Evolutionary conservation across 2,888 invertebrate genomes (phyloP).

Genomic region (Acleris cristana): DNA sequence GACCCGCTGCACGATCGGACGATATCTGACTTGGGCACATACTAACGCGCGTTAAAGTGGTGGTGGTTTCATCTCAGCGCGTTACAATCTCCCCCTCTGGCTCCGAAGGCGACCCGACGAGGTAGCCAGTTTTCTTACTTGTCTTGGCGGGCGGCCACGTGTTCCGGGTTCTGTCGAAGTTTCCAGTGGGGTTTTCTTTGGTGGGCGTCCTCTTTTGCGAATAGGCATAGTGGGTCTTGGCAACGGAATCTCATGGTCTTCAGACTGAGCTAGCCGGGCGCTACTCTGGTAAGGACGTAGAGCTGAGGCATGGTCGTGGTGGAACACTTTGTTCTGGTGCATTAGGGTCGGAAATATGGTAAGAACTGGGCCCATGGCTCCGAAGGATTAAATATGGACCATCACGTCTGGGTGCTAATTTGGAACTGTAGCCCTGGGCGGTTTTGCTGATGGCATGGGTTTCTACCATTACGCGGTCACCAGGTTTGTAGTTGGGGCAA

Average conservation of each 20-base stretch:
- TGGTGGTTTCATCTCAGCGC: too few relatives aligned
- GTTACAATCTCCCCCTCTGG: too few relatives aligned
- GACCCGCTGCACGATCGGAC: too few relatives aligned
- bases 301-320: background rate
- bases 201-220: background rate
- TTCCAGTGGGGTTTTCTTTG: too few relatives aligned
- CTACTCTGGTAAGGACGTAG: background rate
- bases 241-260: too few relatives aligned
- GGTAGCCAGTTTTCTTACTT: background rate
- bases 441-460: too few relatives aligned
- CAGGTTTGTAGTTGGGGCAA: background rate
- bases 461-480: too few relatives aligned
- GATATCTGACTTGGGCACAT: too few relatives aligned
- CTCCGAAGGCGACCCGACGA: background rate
- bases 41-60: too few relatives aligned
- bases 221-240: background rate
- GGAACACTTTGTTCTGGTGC: background rate
- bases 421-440: too few relatives aligned
- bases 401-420: background rate
- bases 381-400: background rate
- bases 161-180: too few relatives aligned
- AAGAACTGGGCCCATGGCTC: conserved; percentile 3
- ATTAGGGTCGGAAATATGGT: background rate
- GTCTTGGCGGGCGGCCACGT: background rate
- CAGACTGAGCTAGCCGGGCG: too few relatives aligned